Base-by-base conservation (phyloP, 1,140 invertebrate species). In the Lepidurus couesii region DNA sequence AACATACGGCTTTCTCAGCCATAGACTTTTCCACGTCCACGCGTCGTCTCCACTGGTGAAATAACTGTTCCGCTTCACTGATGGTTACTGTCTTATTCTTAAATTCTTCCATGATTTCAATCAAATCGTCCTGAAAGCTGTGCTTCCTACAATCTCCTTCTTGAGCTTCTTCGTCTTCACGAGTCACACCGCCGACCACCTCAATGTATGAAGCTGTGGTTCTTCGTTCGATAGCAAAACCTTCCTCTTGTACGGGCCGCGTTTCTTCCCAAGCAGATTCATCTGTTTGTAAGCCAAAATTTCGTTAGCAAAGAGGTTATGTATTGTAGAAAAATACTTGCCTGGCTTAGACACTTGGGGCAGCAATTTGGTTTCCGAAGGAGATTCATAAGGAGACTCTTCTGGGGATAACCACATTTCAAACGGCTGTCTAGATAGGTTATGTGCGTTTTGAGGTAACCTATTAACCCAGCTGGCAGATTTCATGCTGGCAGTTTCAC, bases 51-150 rank as follows among this genome's bases (percentile, higher is more conserved):
- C 93, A 95, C 82, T 91, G 91, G 84, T 92, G 91, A 10, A 95
- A 93, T 8, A 95, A 85, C 82, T 92, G 89, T 85, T 95, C 93
- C 0, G 94, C 91, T 86, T 95, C 92, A 4, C 90, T 87, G 81
- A 95, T 92, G 0, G 92, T 92, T 77, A 93, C 92, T 1, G 94
- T 92, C 82, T 95, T 94, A 82, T 95, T 94, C 84, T 95, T 95
- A 82, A 94, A 95, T 82, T 95, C 93, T 81, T 92, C 93, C 81
- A 95, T 93, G 34, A 95, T 93, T 85, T 95, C 93, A 1, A 92
- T 88, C 53, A 95, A 85, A 83, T 95, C 93, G 78, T 93, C 92
- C 83, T 95, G 90, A 0, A 65, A 21, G 21, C 53, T 65, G 53
- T 65, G 3, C 9, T 9, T 65, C 13, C n/a, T 65, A 21, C 21